Conservation (phyloP, 2,113 vertebrate species). For the Cephalopholis sonnerati region DNA sequence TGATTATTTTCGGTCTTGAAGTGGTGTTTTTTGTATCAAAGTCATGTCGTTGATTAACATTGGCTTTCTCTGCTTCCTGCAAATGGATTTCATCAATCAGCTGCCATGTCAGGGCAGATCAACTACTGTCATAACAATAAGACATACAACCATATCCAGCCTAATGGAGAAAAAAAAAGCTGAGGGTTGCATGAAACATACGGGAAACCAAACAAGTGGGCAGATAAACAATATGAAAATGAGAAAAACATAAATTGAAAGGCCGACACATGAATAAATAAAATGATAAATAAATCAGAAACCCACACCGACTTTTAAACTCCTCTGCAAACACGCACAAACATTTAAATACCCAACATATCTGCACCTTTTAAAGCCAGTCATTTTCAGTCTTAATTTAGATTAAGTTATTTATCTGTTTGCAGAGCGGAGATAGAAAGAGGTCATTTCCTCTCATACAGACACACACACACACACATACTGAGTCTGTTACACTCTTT, state of each 20-base stretch:
- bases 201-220: constrained; percentile 14
- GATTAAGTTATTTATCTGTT: constrained; percentile 64
- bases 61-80: constrained; percentile 46
- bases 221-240: constrained; percentile 34
- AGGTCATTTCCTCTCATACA: constrained; percentile 46
- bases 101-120: constrained; percentile 35
- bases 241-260: constrained; percentile 19
- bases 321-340: constrained; percentile 26
- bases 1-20: constrained; percentile 52
- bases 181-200: constrained; percentile 3
- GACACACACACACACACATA: constrained; percentile 41
- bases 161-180: constrained; percentile 6
- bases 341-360: constrained; percentile 31
- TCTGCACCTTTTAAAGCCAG: constrained; percentile 48
- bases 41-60: constrained; percentile 45
- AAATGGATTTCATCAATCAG: constrained; percentile 69
- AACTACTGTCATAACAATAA: constrained; percentile 42
- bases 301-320: constrained; percentile 29
- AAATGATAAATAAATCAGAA: constrained; percentile 2
- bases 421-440: constrained; percentile 49
- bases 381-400: constrained; percentile 50
- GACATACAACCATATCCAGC: constrained; percentile 11
- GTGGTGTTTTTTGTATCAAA: constrained; percentile 51
- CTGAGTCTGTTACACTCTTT: constrained; percentile 47
- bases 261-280: not conserved